A percentile compares a stretch with the other conserved stretches of the same genome.
Evolutionary conservation across 1,140 invertebrate species (phyloP).

Genomic region (Cotesia glomerata): DNA sequence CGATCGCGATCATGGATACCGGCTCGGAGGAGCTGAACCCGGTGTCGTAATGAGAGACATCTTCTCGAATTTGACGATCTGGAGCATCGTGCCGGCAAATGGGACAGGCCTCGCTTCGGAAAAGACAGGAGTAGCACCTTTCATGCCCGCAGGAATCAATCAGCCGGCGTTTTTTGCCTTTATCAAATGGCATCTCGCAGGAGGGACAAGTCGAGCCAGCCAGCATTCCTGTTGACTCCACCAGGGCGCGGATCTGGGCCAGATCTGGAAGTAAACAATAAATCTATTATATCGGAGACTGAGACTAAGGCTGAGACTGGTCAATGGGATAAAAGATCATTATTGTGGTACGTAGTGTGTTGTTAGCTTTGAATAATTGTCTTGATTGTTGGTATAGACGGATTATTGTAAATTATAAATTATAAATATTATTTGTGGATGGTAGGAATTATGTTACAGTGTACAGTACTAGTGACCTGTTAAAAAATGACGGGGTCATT

Average conservation of each 20-base stretch:
- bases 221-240: slow-evolving; percentile 70
- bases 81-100: slow-evolving; percentile 69
- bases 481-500: slow-evolving; percentile 34
- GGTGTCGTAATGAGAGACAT: slow-evolving; percentile 32
- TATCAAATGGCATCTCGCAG: slow-evolving; percentile 92
- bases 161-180: slow-evolving; percentile 90
- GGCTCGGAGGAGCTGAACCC: slow-evolving; percentile 33
- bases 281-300: not conserved
- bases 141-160: slow-evolving; percentile 95
- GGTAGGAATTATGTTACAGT: slow-evolving; percentile 17
- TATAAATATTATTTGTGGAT: slow-evolving; percentile 15
- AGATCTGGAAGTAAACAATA: slow-evolving; percentile 69
- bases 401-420: not conserved
- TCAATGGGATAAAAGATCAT: not conserved
- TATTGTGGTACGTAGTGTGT: no score
- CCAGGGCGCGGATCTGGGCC: slow-evolving; percentile 71
- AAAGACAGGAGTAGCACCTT: slow-evolving; percentile 91
- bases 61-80: slow-evolving; percentile 34
- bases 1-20: slow-evolving; percentile 41
- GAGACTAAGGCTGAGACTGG: not conserved
- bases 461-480: not conserved
- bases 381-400: not conserved
- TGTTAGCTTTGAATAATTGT: no score
- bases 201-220: slow-evolving; percentile 75
- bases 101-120: slow-evolving; percentile 88